These are phyloP conservation scores for Diphyllodes magnificus DNA, from an alignment of 2,113 vertebrate species.

Conservation along the genomic window DNA sequence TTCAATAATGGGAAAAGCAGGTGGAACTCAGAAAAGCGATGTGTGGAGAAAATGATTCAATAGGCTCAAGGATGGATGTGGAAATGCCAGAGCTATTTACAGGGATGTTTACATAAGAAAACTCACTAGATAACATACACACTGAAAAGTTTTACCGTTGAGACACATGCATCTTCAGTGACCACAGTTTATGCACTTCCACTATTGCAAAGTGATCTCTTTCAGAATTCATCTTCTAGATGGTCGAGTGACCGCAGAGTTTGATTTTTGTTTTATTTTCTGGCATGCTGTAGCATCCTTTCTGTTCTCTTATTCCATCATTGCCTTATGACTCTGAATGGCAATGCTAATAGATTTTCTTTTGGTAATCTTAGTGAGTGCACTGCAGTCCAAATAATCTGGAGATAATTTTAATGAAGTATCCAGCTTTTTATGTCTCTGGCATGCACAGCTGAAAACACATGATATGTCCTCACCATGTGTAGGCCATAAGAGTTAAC, in stretches of 20 bases:
- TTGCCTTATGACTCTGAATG: neutral
- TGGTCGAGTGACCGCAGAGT: neutral
- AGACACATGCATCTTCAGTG: neutral
- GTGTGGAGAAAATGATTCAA: neutral
- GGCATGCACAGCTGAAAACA: constrained; percentile 23
- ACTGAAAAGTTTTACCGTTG: neutral
- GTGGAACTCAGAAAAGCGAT: neutral
- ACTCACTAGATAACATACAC: neutral
- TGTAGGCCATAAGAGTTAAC: constrained; percentile 25
- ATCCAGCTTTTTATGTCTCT: neutral
- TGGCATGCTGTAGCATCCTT: neutral
- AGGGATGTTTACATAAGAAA: neutral
- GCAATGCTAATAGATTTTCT: neutral
- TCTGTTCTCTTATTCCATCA: constrained; percentile 31
- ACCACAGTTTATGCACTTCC: neutral
- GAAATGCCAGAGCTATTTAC: neutral
- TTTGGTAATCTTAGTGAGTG: neutral
- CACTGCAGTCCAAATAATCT: neutral
- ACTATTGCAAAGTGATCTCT: neutral
- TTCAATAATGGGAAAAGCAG: neutral
- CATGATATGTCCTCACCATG: neutral
- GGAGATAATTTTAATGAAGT: neutral
- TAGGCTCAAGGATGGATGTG: neutral
- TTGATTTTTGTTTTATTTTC: neutral
- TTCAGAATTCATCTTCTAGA: neutral